These are phyloP conservation scores for Phylloscopus collybita DNA, from an alignment of 2,797 vertebrate species.

Conservation along the genomic window DNA sequence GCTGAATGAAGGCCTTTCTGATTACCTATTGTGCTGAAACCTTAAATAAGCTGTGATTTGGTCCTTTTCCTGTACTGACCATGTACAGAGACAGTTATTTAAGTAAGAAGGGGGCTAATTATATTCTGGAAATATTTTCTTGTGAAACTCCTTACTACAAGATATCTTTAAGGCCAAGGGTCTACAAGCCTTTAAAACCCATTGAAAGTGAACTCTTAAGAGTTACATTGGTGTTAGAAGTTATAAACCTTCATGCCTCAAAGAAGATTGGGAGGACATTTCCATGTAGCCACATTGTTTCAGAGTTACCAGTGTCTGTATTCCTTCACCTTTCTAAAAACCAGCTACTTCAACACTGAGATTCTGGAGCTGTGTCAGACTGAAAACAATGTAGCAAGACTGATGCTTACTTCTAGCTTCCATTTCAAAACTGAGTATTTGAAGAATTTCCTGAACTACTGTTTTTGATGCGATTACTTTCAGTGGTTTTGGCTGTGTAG, in stretches of 20 bases:
- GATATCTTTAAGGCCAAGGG: background rate
- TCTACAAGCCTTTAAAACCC: background rate
- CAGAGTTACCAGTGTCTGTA: background rate
- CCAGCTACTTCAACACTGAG: background rate
- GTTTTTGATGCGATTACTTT: background rate
- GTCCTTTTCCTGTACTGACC: background rate
- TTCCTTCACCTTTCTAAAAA: background rate
- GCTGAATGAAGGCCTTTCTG: background rate
- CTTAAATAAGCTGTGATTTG: background rate
- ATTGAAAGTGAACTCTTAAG: background rate
- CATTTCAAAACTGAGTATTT: background rate
- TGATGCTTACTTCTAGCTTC: background rate
- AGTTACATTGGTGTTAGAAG: background rate
- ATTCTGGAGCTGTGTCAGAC: background rate
- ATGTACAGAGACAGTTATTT: background rate
- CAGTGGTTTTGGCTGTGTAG: background rate
- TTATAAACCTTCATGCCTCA: background rate
- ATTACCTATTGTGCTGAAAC: conserved; percentile 27
- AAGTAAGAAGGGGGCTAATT: background rate
- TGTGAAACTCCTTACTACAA: background rate
- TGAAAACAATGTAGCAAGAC: background rate
- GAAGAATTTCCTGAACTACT: background rate
- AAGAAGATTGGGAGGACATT: background rate
- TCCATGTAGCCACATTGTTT: background rate
- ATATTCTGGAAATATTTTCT: conserved; percentile 2